Percentiles rank a stretch among this genome's conserved stretches.
Evolutionary conservation across 1,140 invertebrate genomes (phyloP).

Genomic region (Lucilia cuprina): DNA sequence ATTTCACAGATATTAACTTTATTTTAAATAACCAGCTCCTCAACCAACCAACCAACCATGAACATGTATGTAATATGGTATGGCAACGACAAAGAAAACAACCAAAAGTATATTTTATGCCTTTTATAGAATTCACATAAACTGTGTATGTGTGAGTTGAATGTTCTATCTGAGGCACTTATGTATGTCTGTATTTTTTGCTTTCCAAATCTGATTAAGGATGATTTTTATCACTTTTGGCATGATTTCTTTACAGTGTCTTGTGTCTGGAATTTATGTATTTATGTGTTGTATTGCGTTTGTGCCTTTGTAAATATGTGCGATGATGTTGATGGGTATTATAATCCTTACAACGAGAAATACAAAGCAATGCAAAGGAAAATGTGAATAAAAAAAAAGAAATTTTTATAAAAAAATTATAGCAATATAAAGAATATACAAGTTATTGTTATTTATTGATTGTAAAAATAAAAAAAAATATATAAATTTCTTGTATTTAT

Average conservation of each 20-base stretch:
- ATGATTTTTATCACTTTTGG: constrained; percentile 17
- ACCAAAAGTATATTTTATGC: not conserved
- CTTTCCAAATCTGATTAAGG: not conserved
- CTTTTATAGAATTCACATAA: not conserved
- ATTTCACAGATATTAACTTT: constrained; percentile 15
- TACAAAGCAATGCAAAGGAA: not conserved
- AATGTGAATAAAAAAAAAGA: not conserved
- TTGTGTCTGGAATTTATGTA: no score
- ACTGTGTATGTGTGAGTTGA: not conserved
- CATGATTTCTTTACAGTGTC: not conserved
- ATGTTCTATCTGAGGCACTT: not conserved
- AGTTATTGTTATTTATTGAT: not conserved
- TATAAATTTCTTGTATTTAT: not conserved
- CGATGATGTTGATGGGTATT: constrained; percentile 1
- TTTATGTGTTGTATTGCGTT: not conserved
- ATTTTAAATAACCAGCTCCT: not conserved
- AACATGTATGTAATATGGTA: not conserved
- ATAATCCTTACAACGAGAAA: not conserved
- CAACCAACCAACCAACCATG: not conserved
- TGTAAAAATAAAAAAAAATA: not conserved
- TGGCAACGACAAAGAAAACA: not conserved
- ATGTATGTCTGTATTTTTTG: not conserved
- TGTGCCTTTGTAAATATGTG: not conserved
- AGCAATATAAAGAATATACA: not conserved
- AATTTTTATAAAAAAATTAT: not conserved